Evolutionary conservation across 2,113 vertebrate species (phyloP).

Genomic region (human): GRCh38 chr3:74072501-74073000

Average conservation of each 20-base stretch:
- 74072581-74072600: not conserved
- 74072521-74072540: not conserved
- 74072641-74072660: not conserved
- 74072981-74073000: not conserved
- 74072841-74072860: not conserved
- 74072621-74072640: rapidly evolving
- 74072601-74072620: no score
- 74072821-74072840: not conserved
- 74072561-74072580: not conserved
- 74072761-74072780: not conserved
- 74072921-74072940: not conserved
- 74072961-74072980: not conserved
- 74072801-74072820: not conserved
- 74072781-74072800: not conserved
- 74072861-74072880: not conserved
- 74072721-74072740: not conserved
- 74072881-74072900: not conserved
- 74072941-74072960: not conserved
- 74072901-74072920: not conserved
- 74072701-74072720: not conserved
- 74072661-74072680: not conserved
- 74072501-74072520: not conserved
- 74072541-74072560: not conserved
- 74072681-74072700: not conserved
- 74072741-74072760: not conserved